These are phyloP conservation scores for Girardinichthys multiradiatus DNA, from an alignment of 2,113 vertebrate species.

Conservation along the genomic window DNA sequence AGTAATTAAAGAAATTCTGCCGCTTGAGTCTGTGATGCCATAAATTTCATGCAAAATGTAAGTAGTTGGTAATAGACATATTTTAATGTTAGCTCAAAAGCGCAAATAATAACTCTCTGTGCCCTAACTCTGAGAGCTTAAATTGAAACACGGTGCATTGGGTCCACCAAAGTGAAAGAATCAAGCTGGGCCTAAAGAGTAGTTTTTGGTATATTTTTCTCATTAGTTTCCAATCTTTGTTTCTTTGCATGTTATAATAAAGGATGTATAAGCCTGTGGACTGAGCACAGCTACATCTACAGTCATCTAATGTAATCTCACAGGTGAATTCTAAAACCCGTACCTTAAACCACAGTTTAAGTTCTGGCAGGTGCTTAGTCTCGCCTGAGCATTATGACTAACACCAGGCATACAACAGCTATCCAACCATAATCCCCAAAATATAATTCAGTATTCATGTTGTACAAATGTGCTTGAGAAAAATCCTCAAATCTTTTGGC, in stretches of 20 bases:
- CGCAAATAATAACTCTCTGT: no score
- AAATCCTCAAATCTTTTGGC: conserved; percentile 80
- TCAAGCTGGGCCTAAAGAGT: not conserved
- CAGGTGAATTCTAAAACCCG: conserved; percentile 44
- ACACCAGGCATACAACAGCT: conserved; percentile 59
- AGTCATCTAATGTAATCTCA: conserved; percentile 35
- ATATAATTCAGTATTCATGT: conserved; percentile 80
- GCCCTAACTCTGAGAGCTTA: no score
- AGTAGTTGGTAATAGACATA: no score
- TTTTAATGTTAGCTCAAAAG: no score
- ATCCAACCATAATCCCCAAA: conserved; percentile 77
- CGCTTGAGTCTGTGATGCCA: no score
- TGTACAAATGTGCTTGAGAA: conserved; percentile 79
- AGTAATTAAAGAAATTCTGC: no score
- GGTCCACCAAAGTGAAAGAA: not conserved
- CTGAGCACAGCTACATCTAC: conserved; percentile 32
- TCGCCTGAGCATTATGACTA: conserved; percentile 67
- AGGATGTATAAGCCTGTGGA: conserved; percentile 9
- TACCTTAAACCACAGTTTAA: conserved; percentile 51
- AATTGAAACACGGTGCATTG: no score
- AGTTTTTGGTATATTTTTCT: not conserved
- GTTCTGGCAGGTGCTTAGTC: conserved; percentile 56
- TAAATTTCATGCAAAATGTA: no score
- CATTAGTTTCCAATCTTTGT: not conserved
- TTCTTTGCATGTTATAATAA: not conserved